Base-by-base conservation (phyloP, 2,888 invertebrate species). In the Anorthoa munda region DNA sequence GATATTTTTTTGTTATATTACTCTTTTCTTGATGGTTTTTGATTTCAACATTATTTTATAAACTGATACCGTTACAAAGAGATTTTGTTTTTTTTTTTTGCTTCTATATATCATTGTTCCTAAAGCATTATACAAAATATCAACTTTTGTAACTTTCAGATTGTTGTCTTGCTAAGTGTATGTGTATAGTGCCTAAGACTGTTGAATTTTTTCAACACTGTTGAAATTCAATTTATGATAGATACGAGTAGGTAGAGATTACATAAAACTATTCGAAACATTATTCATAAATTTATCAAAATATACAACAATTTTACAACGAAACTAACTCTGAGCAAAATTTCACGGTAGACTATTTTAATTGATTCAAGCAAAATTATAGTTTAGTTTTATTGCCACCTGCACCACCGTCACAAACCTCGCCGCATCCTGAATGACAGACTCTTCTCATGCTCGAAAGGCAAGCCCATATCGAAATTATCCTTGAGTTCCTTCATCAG, bases 401-500 rank as follows among this genome's bases (percentile, higher is more conserved):
- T 89, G 86, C 91, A 89, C 90, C 71, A 26, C 26, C 48, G 46
- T 17, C 59, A 91, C 92, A 67, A 86, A 94, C 94, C 94, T 94
- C 94, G 85, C 75, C 95, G 89, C 0, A 94, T 92, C 82, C 92
- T 89, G 51, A 75, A 75, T 1, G 93, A 65, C n/a, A 95, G 79
- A 21, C 77, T 85, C 48, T 86, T 91, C 13, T 90, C 86, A 66
- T 93, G 93, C 0, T 92, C 90, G 56, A 75, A 95, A 0, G 94
- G 93, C 2, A 86, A 13, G 50, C 89, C 88, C 4, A 55, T 85
- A 0, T 88, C 53, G 2, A 88, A 88, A 2, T 87, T 69, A 0
- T 90, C 82, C 56, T 77, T 87, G 2, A 92, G 15, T 0, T 60
- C 66, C 0, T 85, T 84, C 83, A 94, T 84, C 64, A 90, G 78